phyloP scores from a whole-genome alignment of 1,140 invertebrate species.

The Drosophila sturtevanti region DNA sequence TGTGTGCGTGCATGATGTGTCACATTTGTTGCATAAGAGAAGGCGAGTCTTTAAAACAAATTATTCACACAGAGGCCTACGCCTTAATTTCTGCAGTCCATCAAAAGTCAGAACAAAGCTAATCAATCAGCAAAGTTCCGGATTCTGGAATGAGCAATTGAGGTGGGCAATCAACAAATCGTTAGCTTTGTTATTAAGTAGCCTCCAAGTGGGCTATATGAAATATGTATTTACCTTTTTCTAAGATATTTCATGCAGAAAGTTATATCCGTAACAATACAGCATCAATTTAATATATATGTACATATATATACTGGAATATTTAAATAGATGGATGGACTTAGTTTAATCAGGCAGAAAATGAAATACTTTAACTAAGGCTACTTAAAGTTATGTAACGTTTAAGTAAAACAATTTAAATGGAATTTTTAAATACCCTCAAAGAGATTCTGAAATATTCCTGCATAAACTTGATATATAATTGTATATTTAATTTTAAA shows the following conservation, averaged over 20 bases:
- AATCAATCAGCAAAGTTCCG: constrained; percentile 12
- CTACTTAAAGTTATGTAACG: too few relatives aligned
- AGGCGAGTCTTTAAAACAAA: not conserved
- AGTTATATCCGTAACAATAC: too few relatives aligned
- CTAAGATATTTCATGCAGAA: not conserved
- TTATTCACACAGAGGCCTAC: not conserved
- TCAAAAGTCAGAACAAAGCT: constrained; percentile 9
- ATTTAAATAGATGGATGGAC: too few relatives aligned
- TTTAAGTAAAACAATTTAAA: too few relatives aligned
- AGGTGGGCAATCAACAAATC: not conserved
- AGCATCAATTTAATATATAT: too few relatives aligned
- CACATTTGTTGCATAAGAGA: constrained; percentile 5
- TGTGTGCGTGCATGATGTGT: not conserved
- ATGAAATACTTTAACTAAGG: too few relatives aligned
- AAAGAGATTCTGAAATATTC: too few relatives aligned
- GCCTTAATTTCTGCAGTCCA: constrained; percentile 10
- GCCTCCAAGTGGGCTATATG: not conserved
- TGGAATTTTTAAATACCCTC: too few relatives aligned
- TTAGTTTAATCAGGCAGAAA: too few relatives aligned
- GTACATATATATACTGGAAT: too few relatives aligned
- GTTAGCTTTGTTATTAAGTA: not conserved
- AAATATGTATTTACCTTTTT: constrained; percentile 2
- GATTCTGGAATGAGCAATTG: not conserved
- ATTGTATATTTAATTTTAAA: too few relatives aligned
- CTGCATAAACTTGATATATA: too few relatives aligned